Conservation (phyloP, 1,140 invertebrate genomes). For the Oedothorax gibbosus region DNA sequence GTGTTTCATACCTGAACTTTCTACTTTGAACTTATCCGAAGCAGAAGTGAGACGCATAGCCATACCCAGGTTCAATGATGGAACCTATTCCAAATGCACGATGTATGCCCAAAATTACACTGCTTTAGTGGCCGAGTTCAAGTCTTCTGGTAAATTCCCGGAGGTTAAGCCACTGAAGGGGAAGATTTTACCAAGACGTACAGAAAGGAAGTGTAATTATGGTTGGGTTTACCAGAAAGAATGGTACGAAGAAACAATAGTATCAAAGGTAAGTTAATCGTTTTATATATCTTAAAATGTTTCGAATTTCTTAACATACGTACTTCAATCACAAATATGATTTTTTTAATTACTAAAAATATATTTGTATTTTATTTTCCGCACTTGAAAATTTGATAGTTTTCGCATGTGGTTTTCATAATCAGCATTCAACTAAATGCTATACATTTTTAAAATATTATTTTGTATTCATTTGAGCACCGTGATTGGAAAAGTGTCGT, state of each 20-base stretch:
- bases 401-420: too few relatives aligned
- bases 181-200: slow-evolving; percentile 65
- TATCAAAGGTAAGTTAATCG: slow-evolving; percentile 67
- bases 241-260: slow-evolving; percentile 68
- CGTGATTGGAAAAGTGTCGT: too few relatives aligned
- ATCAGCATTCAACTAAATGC: too few relatives aligned
- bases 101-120: slow-evolving; percentile 64
- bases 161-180: slow-evolving; percentile 3
- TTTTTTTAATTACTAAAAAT: too few relatives aligned
- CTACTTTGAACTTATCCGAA: slow-evolving; percentile 68
- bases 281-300: neutral
- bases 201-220: slow-evolving; percentile 65
- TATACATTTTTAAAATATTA: too few relatives aligned
- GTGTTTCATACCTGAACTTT: slow-evolving; percentile 71
- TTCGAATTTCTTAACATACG: too few relatives aligned
- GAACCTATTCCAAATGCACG: slow-evolving; percentile 59
- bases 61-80: slow-evolving; percentile 39
- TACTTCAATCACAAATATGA: too few relatives aligned
- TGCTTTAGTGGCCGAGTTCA: slow-evolving; percentile 9
- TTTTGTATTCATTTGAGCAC: too few relatives aligned
- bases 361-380: too few relatives aligned
- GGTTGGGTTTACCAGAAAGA: slow-evolving; percentile 69
- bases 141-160: neutral
- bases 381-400: too few relatives aligned
- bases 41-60: slow-evolving; percentile 63